A percentile compares a stretch with the other conserved stretches of the same genome.
Conservation (phyloP, 2,113 vertebrate genomes). For the Psilopogon haemacephalus region DNA sequence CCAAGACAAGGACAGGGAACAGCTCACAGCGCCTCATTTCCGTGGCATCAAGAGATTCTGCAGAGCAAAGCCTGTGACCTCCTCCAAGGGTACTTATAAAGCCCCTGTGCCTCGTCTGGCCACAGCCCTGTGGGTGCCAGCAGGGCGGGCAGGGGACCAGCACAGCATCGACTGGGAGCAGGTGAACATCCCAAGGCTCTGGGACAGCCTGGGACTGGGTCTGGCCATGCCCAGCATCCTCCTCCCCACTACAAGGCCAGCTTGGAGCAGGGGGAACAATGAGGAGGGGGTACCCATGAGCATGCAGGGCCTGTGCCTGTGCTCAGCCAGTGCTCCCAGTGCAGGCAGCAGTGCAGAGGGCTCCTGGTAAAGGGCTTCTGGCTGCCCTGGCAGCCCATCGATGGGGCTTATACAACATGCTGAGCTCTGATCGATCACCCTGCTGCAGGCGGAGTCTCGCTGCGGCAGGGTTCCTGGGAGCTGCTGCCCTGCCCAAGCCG, state of each 20-base stretch:
- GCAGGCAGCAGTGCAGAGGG: not conserved
- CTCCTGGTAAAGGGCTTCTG: not conserved
- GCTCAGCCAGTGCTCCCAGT: rapidly evolving
- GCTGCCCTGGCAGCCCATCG: not conserved
- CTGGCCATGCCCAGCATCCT: rapidly evolving
- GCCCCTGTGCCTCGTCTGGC: not conserved
- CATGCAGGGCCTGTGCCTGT: rapidly evolving
- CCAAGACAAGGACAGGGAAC: not conserved
- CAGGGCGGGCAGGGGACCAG: not conserved
- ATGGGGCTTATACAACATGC: slow-evolving; percentile 22
- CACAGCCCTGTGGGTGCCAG: rapidly evolving
- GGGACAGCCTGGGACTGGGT: not conserved
- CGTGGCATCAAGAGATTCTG: not conserved
- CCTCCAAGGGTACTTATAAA: not conserved
- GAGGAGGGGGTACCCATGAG: rapidly evolving
- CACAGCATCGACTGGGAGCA: rapidly evolving
- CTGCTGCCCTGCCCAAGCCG: not conserved
- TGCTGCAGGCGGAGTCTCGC: not conserved
- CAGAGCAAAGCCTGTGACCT: rapidly evolving
- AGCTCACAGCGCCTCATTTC: not conserved
- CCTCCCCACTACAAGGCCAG: rapidly evolving
- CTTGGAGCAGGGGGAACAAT: not conserved
- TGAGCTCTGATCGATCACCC: not conserved
- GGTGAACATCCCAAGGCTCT: not conserved
- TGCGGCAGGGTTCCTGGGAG: not conserved